Evolutionary conservation across 1,140 invertebrate genomes (phyloP).

Genomic region (Vanessa atalanta): DNA sequence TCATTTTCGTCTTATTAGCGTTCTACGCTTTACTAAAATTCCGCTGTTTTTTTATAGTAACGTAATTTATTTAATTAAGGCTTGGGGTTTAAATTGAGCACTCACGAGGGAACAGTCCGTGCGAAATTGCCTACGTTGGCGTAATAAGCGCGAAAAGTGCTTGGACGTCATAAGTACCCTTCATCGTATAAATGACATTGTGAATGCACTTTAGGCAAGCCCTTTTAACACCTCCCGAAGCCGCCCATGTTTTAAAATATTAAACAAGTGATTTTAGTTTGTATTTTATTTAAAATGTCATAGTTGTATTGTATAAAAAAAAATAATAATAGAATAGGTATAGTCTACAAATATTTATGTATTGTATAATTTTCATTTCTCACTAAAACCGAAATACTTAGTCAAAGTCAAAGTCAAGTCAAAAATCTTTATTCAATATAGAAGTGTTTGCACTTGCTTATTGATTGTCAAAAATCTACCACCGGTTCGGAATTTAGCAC

Average conservation of each 20-base stretch:
- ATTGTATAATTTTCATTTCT: neutral
- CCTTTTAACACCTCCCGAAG: conserved; percentile 13
- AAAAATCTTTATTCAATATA: too few relatives aligned
- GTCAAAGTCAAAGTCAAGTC: too few relatives aligned
- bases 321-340: neutral
- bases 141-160: conserved; percentile 21
- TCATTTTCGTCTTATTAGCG: conserved; percentile 22
- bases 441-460: too few relatives aligned
- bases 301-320: neutral
- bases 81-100: conserved; percentile 15
- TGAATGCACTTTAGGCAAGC: conserved; percentile 18
- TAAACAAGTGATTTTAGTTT: neutral
- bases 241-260: conserved; percentile 11
- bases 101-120: conserved; percentile 24
- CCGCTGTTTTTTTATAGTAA: conserved; percentile 16
- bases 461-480: too few relatives aligned
- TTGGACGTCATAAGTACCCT: conserved; percentile 18
- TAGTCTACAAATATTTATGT: neutral
- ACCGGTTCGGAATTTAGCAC: too few relatives aligned
- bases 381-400: neutral
- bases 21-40: conserved; percentile 13
- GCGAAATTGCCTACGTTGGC: conserved; percentile 25
- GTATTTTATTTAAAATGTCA: neutral
- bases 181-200: conserved; percentile 21
- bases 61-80: conserved; percentile 28